phyloP scores from a whole-genome alignment of 92 coral and sea anemone genomes.

The Muricea muricata region DNA sequence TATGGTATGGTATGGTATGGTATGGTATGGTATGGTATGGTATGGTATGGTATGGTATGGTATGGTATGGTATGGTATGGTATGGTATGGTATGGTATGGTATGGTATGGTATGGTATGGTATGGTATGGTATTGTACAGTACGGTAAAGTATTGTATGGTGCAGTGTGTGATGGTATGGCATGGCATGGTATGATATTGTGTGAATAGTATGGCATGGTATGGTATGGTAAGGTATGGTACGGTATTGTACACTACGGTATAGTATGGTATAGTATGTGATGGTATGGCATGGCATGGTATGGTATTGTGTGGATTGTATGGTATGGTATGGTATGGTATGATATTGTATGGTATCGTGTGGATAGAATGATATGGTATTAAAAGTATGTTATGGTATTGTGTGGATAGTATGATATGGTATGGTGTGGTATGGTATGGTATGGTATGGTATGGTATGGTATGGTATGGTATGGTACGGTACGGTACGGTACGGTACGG shows the following conservation, averaged over 20 bases:
- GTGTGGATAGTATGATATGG: background rate
- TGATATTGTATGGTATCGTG: background rate
- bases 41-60: conserved; percentile 6
- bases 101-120: background rate
- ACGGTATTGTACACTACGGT: background rate
- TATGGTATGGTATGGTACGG: background rate
- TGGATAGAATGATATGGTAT: conserved; percentile 1
- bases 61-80: background rate
- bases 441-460: conserved; percentile 10
- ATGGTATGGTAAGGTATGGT: background rate
- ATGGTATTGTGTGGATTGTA: background rate
- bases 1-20: background rate
- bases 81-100: background rate
- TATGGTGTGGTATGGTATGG: conserved; percentile 4
- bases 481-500: background rate
- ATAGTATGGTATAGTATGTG: background rate
- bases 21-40: background rate
- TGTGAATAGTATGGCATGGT: background rate
- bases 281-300: conserved; percentile 15
- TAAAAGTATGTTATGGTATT: background rate
- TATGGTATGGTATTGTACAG: background rate
- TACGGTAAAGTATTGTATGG: conserved; percentile 21
- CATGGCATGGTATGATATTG: conserved; percentile 12
- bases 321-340: background rate
- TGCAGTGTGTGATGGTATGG: background rate